Base-by-base conservation (phyloP, 1,140 invertebrate species). In the Hycleus cichorii region DNA sequence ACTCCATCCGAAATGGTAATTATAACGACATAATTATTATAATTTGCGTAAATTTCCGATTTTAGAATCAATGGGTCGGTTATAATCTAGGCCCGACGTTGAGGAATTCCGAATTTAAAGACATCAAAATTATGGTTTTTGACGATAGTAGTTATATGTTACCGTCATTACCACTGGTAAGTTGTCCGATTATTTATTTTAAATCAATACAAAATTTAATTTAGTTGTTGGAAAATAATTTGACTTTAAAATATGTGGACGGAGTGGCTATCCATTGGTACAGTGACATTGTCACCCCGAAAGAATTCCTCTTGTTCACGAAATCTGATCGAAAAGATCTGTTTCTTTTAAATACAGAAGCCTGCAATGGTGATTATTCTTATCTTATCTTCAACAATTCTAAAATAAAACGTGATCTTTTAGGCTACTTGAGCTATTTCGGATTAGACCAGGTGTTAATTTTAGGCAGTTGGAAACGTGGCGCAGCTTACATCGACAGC, bases 251-350 rank as follows among this genome's bases (percentile, higher is more conserved):
- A 24, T 93, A 87, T 70, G 76, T 92, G 11, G 81, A 85, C 66
- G 91, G 90, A 18, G 76, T 92, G 3, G 90, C 77, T 0, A 79
- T 91, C 2, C 91, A 94, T 70, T 95, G 87, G 86, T 94, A 86
- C 67, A 77, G 64, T 27, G 86, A 93, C 72, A 63, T 64, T 0
- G 24, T 82, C 1, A 67, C 80, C 8, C 75, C 81, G 0, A 63
- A 81, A 0, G 56, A 62, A 4, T 57, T 82, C 0, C 66, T 93
- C 0, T 74, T 79, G 38, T 43, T 69, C 6, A 80, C 78, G 1
- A 82, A 84, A 65, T 57, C 78, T 5, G 67, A 74, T 3, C 81
- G 82, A 69, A 88, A 90, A 0, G 75, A 89, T 27, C 85, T 88
- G 64, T 85, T 91, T 66, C 73, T 93, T 3, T 62, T 95, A 1